Percentiles rank a stretch among this genome's conserved stretches.
Evolutionary conservation across 2,113 vertebrate genomes (phyloP).

Genomic region (Agapornis roseicollis): DNA sequence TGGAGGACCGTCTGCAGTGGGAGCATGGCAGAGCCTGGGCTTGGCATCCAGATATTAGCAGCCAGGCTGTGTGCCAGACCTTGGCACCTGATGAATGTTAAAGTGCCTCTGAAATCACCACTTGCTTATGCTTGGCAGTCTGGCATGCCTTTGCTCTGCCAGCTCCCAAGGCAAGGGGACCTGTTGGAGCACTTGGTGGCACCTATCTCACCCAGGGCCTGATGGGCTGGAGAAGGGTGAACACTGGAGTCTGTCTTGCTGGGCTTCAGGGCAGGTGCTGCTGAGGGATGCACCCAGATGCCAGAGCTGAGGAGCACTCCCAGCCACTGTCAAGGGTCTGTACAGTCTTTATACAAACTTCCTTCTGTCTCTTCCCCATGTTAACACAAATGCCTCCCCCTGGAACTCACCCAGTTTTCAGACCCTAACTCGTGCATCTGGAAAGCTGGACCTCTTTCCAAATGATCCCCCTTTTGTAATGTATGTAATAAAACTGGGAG

Average conservation of each 20-base stretch:
- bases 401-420: neutral
- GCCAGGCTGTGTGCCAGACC: neutral
- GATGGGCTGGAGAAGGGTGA: neutral
- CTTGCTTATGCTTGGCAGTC: neutral
- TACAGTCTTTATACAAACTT: rapidly evolving
- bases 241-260: rapidly evolving
- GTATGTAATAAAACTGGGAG: rapidly evolving
- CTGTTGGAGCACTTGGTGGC: neutral
- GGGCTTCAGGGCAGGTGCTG: neutral
- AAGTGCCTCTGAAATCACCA: neutral
- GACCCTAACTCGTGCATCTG: neutral
- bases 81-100: neutral
- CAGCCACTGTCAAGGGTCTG: rapidly evolving
- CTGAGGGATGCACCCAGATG: neutral
- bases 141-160: neutral
- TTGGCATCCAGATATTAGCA: neutral
- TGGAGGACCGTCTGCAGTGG: neutral
- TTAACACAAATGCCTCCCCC: too few relatives aligned
- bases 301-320: neutral
- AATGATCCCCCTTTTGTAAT: neutral
- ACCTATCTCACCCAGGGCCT: rapidly evolving
- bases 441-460: neutral
- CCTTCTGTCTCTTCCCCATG: neutral
- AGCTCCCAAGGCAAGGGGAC: rapidly evolving
- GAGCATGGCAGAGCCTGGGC: neutral